Conservation (phyloP, 1,140 invertebrate genomes). For the Aphaenogaster ashmeadi region DNA sequence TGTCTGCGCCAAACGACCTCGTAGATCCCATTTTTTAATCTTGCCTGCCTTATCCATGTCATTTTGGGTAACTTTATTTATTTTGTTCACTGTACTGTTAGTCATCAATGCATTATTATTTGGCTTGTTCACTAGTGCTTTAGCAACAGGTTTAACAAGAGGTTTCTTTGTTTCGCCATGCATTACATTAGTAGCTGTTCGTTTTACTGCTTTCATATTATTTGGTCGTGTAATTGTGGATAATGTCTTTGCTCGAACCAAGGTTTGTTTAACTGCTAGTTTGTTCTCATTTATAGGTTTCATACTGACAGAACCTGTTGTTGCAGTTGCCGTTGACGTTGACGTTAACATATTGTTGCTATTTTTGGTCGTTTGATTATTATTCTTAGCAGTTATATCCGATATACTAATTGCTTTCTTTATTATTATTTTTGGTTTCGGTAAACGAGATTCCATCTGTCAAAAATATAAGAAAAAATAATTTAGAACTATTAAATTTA, state of each 20-base stretch:
- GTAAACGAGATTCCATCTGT: constrained; percentile 83
- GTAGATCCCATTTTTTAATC: constrained; percentile 82
- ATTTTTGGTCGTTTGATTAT: background rate
- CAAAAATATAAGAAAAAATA: constrained; percentile 1
- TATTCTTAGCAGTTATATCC: constrained; percentile 12
- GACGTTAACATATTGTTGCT: background rate
- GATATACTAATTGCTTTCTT: constrained; percentile 9
- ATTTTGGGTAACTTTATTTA: constrained; percentile 45
- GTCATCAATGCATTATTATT: constrained; percentile 23
- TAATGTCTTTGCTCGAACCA: constrained; percentile 76
- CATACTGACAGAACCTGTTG: background rate
- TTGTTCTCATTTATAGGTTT: constrained; percentile 80
- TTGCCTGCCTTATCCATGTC: constrained; percentile 48
- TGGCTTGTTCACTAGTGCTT: constrained; percentile 20
- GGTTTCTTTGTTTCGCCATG: constrained; percentile 76
- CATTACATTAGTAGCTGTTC: constrained; percentile 71
- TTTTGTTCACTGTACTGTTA: constrained; percentile 42
- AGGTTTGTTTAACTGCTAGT: constrained; percentile 67
- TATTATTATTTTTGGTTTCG: constrained; percentile 74
- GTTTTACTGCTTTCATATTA: constrained; percentile 73
- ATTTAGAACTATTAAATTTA: background rate
- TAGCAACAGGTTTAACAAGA: constrained; percentile 69
- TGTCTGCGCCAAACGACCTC: constrained; percentile 79
- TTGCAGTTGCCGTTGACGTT: constrained; percentile 37
- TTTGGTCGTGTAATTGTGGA: constrained; percentile 70